phyloP scores from a whole-genome alignment of 2,113 vertebrate genomes.

The Ancistrus triradiatus region DNA sequence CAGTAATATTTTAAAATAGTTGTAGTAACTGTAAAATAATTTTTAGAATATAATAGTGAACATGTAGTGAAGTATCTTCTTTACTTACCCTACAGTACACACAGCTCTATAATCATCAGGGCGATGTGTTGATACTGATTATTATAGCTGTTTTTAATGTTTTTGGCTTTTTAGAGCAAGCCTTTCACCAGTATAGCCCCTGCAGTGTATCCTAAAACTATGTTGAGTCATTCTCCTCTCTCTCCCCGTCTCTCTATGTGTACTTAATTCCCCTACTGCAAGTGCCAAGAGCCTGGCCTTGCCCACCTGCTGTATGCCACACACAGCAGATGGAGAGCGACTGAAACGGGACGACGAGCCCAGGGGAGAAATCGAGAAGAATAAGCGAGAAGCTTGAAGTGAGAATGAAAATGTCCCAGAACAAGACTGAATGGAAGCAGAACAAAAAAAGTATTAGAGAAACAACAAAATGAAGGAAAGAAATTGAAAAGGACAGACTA shows the following conservation, averaged over 20 bases:
- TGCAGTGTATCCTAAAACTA: too few species aligned
- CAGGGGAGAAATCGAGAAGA: slow-evolving; percentile 7
- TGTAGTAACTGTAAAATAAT: too few species aligned
- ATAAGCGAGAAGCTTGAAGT: background rate
- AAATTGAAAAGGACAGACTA: background rate
- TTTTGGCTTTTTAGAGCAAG: too few species aligned
- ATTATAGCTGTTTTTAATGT: too few species aligned
- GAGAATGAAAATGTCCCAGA: background rate
- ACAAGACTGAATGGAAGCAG: background rate
- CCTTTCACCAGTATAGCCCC: too few species aligned
- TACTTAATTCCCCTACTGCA: slow-evolving; percentile 21
- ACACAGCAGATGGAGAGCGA: slow-evolving; percentile 40
- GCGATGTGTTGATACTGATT: too few species aligned
- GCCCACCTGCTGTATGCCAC: slow-evolving; percentile 33
- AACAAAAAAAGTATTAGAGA: background rate
- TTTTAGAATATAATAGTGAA: too few species aligned
- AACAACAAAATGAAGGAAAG: background rate
- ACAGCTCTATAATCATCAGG: too few species aligned
- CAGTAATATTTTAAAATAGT: too few species aligned
- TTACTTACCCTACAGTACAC: too few species aligned
- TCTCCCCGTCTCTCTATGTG: background rate
- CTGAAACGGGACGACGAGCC: slow-evolving; percentile 29
- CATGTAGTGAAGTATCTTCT: too few species aligned
- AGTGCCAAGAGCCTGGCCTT: slow-evolving; percentile 31
- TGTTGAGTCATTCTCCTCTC: slow-evolving; percentile 10